Evolutionary conservation across 2,797 vertebrate species (phyloP), one percentile per base, ranked within the genome.

Genomic region (Furcifer pardalis): DNA sequence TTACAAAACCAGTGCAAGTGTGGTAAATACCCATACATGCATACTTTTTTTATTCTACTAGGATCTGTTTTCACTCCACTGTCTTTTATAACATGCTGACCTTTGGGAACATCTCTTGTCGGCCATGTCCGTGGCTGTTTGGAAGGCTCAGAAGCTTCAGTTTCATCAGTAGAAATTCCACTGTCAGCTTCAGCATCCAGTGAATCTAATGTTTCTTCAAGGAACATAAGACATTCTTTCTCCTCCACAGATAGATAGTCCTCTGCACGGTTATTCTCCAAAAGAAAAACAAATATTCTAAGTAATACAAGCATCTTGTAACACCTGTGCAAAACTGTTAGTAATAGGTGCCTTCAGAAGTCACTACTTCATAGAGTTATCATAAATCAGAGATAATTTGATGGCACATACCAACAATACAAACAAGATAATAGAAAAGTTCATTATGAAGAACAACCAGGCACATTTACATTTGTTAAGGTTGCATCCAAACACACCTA

Each of bases 201-300:
- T 0, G 98, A 97, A 89, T 98, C 97, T 4, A 99, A 98, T 1
- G 98, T 99, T 91, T 98, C 97, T 90, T 99, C 98, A 87, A 99
- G 91, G 95, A 98, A 99, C 94, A 97, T 96, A 90, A 99, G 92
- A 46, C 98, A 99, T 84, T 98, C 98, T 59, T 97, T 98, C 91
- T 99, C 98, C 78, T 98, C 98, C 32, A 97, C 96, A 0, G 98
- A 98, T 72, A 99, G 94, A 89, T 98, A 94, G 88, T 98, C 97
- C 56, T 97, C 95, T 89, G 96, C 97, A 79, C 96, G 96, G 90
- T 98, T 97, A n/a, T 96, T 97, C 98, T 99, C 95, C 8, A 89
- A 91, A 3, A 81, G 25, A 40, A 6, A 72, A 56, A 1, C 35
- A 56, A 2, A 56, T 13, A 44, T 3, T 49, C n/a, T 75, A 13